A percentile compares a stretch with the other conserved stretches of the same genome.
Conservation (phyloP, 2,113 vertebrate genomes). For the Hippoglossus stenolepis region DNA sequence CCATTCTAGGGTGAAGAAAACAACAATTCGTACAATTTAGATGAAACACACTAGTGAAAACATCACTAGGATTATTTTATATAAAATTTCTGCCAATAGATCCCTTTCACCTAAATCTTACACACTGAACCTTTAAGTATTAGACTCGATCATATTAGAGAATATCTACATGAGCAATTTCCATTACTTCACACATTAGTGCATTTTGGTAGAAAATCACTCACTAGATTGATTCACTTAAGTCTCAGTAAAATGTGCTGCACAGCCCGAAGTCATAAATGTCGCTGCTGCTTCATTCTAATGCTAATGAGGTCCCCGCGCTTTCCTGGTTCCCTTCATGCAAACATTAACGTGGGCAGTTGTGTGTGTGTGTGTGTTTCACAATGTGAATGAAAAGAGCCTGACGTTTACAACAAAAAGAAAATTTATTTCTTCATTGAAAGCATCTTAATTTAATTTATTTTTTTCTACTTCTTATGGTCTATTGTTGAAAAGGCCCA, state of each 20-base stretch:
- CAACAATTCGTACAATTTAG: no score
- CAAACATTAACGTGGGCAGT: no score
- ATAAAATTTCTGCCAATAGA: no score
- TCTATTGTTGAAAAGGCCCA: not conserved
- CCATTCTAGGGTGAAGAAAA: no score
- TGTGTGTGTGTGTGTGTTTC: not conserved
- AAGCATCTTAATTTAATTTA: no score
- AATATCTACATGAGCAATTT: not conserved
- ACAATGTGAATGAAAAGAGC: constrained; percentile 5
- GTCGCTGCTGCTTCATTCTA: not conserved
- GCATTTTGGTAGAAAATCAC: not conserved
- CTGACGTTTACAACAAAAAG: not conserved
- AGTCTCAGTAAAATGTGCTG: not conserved
- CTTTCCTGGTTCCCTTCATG: not conserved
- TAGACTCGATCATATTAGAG: not conserved
- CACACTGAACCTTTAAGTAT: not conserved
- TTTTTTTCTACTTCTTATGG: no score
- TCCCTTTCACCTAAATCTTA: not conserved
- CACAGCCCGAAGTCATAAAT: constrained; percentile 5
- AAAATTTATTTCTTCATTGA: no score
- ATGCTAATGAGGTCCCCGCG: not conserved
- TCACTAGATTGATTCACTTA: not conserved
- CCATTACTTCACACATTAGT: not conserved
- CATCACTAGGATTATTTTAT: no score
- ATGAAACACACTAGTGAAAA: no score